Conservation (phyloP, 2,113 vertebrate species). For the Ammodytes dubius region DNA sequence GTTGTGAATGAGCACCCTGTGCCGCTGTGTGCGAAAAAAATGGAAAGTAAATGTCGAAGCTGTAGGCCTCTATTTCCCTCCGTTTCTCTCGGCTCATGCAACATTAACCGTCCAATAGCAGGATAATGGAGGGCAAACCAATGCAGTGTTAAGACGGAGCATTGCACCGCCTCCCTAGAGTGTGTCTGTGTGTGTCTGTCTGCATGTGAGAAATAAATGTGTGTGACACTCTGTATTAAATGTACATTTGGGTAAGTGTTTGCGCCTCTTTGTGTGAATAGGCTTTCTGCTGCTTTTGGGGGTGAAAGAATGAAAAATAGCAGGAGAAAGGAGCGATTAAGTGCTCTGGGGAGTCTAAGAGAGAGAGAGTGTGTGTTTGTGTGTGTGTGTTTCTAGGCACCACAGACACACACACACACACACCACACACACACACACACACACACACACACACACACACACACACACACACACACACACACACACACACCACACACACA, state of each 20-base stretch:
- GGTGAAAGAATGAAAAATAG: constrained; percentile 56
- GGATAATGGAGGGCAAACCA: constrained; percentile 75
- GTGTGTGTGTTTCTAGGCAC: not conserved
- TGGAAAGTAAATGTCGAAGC: constrained; percentile 54
- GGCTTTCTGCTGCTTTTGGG: constrained; percentile 33
- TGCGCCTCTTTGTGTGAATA: constrained; percentile 44
- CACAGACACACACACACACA: not conserved
- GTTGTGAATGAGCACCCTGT: constrained; percentile 5
- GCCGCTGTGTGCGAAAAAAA: constrained; percentile 21
- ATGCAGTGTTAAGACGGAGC: constrained; percentile 55
- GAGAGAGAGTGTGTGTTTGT: constrained; percentile 1
- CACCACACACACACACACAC: not conserved
- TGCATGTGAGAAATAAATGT: not conserved
- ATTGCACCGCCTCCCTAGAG: constrained; percentile 17
- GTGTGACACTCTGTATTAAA: constrained; percentile 40
- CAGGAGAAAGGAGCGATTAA: constrained; percentile 52
- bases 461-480: not conserved
- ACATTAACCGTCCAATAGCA: constrained; percentile 73
- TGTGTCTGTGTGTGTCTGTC: constrained; percentile 3
- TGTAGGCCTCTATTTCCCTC: constrained; percentile 45
- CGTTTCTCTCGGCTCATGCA: constrained; percentile 58
- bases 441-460: constrained; percentile 17
- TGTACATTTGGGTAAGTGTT: constrained; percentile 51
- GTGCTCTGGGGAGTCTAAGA: constrained; percentile 44
- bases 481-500: not conserved